Conservation (phyloP, 2,113 vertebrate genomes). For the Eptesicus fuscus region DNA sequence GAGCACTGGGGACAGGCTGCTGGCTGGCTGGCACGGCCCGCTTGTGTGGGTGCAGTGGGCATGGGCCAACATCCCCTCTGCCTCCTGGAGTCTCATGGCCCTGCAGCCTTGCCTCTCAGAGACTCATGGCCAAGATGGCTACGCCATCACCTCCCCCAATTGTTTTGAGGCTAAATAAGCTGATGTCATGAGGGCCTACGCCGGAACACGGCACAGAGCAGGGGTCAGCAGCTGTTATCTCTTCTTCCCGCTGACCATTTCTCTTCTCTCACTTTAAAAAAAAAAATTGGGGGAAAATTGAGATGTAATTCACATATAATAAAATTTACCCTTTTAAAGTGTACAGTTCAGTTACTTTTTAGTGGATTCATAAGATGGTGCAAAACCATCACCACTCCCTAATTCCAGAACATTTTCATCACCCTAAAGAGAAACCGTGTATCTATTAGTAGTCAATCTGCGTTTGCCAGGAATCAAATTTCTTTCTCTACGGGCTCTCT, state of each 20-base stretch:
- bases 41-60: neutral
- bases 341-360: neutral
- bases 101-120: neutral
- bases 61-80: neutral
- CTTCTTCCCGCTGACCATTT: neutral
- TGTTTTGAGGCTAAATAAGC: neutral
- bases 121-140: neutral
- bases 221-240: neutral
- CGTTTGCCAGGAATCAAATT: neutral
- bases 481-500: neutral
- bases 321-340: neutral
- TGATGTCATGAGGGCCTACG: neutral
- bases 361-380: neutral
- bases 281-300: too few species aligned
- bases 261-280: neutral
- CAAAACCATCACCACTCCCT: neutral
- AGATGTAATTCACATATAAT: neutral
- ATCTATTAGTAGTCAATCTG: neutral
- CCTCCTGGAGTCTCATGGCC: neutral
- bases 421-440: neutral
- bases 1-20: neutral
- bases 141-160: neutral
- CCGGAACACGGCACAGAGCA: accelerated
- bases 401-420: neutral
- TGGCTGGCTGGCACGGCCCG: neutral